Percentiles rank a stretch among this genome's conserved stretches.
Evolutionary conservation across 1,140 invertebrate genomes (phyloP).

Genomic region (Coenobita brevimanus): DNA sequence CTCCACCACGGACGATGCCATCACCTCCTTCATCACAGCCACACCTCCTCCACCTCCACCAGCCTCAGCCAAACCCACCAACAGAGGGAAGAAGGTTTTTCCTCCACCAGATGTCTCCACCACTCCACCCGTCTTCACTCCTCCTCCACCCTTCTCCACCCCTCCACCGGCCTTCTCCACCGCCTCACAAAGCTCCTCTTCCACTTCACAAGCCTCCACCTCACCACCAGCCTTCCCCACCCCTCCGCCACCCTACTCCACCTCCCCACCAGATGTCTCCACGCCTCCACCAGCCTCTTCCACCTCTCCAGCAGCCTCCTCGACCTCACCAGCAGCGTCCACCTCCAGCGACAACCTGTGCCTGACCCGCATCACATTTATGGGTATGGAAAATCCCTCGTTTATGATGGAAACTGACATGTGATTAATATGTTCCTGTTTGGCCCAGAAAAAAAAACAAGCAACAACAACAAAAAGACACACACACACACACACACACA

Average conservation of each 20-base stretch:
- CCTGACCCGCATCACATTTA: slow-evolving; percentile 50
- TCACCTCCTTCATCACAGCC: not conserved
- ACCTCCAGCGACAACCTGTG: slow-evolving; percentile 42
- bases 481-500: no score
- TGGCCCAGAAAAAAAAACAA: no score
- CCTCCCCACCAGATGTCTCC: not conserved
- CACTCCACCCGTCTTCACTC: no score
- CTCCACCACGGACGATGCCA: not conserved
- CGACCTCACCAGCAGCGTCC: not conserved
- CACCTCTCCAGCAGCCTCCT: not conserved
- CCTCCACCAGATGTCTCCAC: no score
- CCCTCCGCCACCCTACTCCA: not conserved
- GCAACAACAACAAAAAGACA: no score
- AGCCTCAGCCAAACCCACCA: no score
- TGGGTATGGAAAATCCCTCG: slow-evolving; percentile 54
- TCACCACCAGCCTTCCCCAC: not conserved
- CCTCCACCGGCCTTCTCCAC: not conserved
- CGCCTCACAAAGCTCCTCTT: not conserved
- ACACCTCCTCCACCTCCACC: not conserved
- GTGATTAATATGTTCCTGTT: no score
- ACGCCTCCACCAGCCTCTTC: not conserved
- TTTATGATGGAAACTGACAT: slow-evolving; percentile 57
- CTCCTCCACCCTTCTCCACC: not conserved
- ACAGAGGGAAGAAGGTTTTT: no score
- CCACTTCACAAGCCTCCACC: not conserved